Conservation (phyloP, 2,797 vertebrate species). For the Alfaro cultratus region DNA sequence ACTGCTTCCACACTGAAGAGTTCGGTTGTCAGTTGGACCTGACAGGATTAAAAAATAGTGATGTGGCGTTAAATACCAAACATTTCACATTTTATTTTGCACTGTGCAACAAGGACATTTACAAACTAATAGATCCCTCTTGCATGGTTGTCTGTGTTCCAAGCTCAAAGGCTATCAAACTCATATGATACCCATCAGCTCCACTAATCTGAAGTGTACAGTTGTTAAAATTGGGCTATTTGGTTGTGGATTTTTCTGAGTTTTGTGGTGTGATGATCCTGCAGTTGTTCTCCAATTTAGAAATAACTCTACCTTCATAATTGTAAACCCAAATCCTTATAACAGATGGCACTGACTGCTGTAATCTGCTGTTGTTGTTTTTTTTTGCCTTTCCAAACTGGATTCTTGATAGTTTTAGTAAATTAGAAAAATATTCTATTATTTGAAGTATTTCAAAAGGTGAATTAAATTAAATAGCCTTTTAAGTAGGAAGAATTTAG, state of each 20-base stretch:
- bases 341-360: slow-evolving; percentile 18
- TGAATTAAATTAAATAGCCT: slow-evolving; percentile 12
- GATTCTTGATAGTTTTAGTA: background rate
- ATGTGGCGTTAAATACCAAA: background rate
- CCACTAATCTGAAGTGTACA: slow-evolving; percentile 71
- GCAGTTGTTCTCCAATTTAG: slow-evolving; percentile 72
- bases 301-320: slow-evolving; percentile 63
- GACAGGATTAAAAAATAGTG: background rate
- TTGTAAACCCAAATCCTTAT: slow-evolving; percentile 31
- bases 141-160: slow-evolving; percentile 12
- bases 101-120: background rate
- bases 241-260: slow-evolving; percentile 36
- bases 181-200: slow-evolving; percentile 65
- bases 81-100: background rate
- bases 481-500: slow-evolving; percentile 11
- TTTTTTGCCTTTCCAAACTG: slow-evolving; percentile 8
- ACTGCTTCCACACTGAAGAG: background rate
- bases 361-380: background rate
- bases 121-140: background rate
- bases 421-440: slow-evolving; percentile 14
- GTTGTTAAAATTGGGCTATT: slow-evolving; percentile 72
- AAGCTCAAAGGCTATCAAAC: slow-evolving; percentile 56
- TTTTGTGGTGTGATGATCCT: slow-evolving; percentile 40
- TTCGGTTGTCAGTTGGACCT: background rate
- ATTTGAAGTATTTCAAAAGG: slow-evolving; percentile 11